Conservation (phyloP, 2,113 vertebrate species). For the Opisthocomus hoazin region DNA sequence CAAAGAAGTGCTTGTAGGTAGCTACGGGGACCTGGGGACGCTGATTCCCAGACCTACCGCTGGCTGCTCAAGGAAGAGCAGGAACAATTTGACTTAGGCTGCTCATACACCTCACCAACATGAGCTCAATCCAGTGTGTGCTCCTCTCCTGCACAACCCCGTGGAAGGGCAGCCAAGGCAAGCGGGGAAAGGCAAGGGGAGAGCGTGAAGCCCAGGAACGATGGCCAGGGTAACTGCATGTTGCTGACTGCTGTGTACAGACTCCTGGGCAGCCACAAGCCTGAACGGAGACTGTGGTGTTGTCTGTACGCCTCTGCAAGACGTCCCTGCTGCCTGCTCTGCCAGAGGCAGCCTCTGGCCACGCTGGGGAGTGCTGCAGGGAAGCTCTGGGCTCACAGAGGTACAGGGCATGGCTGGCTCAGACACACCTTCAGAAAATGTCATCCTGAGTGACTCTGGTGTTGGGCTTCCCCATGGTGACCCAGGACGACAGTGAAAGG, state of each 20-base stretch:
- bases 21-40: not conserved
- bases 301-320: not conserved
- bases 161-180: not conserved
- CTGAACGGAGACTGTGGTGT: rapidly evolving
- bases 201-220: rapidly evolving
- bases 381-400: not conserved
- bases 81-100: not conserved
- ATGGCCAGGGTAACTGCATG: not conserved
- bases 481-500: not conserved
- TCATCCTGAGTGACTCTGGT: not conserved
- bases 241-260: not conserved
- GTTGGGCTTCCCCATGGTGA: not conserved
- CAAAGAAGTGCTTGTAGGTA: not conserved
- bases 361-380: not conserved
- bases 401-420: not conserved
- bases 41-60: not conserved
- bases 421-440: not conserved
- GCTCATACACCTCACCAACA: not conserved
- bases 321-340: not conserved
- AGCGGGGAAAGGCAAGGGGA: not conserved
- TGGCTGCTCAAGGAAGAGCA: not conserved
- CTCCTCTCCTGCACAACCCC: not conserved
- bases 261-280: not conserved
- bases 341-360: not conserved
- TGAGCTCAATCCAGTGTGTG: not conserved